These are phyloP conservation scores for Hemicrepidius hirtus DNA, from an alignment of 2,888 invertebrate species.

Conservation along the genomic window DNA sequence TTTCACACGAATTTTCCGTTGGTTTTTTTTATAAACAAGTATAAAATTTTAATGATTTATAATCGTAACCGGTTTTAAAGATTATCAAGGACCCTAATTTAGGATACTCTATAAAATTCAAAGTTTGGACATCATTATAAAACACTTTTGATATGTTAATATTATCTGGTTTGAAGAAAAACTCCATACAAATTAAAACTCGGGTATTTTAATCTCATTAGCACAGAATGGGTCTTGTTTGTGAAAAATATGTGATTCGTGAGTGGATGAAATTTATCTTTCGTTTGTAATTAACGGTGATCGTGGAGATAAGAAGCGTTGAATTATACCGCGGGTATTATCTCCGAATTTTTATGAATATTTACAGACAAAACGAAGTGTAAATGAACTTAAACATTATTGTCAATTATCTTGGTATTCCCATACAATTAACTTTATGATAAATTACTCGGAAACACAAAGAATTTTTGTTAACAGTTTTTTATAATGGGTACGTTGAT, in stretches of 20 bases:
- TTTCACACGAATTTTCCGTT: constrained; percentile 6
- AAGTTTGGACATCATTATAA: neutral
- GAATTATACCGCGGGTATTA: neutral
- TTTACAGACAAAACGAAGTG: constrained; percentile 11
- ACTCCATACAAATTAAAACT: constrained; percentile 3
- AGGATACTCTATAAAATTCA: neutral
- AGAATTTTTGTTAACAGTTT: constrained; percentile 6
- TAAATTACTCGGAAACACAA: constrained; percentile 5
- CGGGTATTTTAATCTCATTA: constrained; percentile 12
- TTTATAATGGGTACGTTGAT: neutral
- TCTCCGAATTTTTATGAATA: neutral
- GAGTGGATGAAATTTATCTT: constrained; percentile 29
- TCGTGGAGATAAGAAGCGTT: constrained; percentile 1
- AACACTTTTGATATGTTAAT: constrained; percentile 14
- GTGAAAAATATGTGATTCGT: constrained; percentile 22
- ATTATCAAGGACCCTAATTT: neutral
- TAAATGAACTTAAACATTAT: constrained; percentile 14
- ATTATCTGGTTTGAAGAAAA: neutral
- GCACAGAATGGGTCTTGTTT: constrained; percentile 24
- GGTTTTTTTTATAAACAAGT: neutral
- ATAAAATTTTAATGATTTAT: no score
- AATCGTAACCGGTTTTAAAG: constrained; percentile 10
- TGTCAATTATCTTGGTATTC: neutral
- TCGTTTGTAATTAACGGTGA: constrained; percentile 18
- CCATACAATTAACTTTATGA: constrained; percentile 13